A percentile compares a stretch with the other conserved stretches of the same genome.
Conservation (phyloP, 2,888 invertebrate species). For the Brachyptera putata region DNA sequence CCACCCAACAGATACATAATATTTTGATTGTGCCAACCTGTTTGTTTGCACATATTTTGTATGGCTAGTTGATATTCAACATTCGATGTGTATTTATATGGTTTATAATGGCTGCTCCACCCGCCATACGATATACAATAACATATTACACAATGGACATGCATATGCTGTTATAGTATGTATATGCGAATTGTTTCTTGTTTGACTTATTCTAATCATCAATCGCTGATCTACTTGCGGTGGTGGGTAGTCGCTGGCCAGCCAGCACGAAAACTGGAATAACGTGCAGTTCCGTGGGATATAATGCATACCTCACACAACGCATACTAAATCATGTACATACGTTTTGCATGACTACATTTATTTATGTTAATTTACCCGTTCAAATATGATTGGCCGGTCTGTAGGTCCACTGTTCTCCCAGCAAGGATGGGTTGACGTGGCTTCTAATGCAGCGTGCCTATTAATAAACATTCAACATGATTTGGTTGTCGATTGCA, state of each 20-base stretch:
- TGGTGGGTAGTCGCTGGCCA: not conserved
- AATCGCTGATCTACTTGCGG: not conserved
- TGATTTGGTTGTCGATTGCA: no score
- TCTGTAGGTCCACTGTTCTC: no score
- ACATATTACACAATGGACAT: conserved; percentile 14
- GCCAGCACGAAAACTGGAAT: conserved; percentile 7
- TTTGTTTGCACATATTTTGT: conserved; percentile 11
- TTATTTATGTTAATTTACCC: conserved; percentile 12
- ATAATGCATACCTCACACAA: conserved; percentile 9
- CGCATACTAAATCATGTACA: not conserved
- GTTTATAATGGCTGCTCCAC: conserved; percentile 2
- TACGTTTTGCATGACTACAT: no score
- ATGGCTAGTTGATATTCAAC: conserved; percentile 18
- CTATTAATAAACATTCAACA: no score
- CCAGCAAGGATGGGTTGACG: no score
- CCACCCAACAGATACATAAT: no score
- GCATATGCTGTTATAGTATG: not conserved
- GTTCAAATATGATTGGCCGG: no score
- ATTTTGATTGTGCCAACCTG: conserved; percentile 15
- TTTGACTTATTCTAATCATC: conserved; percentile 18
- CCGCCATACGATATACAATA: conserved; percentile 13
- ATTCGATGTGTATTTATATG: conserved; percentile 10
- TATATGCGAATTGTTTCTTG: no score
- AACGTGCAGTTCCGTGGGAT: not conserved
- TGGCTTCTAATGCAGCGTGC: no score